phyloP scores from a whole-genome alignment of 1,140 invertebrate genomes.

The Zelostemma sp. region DNA sequence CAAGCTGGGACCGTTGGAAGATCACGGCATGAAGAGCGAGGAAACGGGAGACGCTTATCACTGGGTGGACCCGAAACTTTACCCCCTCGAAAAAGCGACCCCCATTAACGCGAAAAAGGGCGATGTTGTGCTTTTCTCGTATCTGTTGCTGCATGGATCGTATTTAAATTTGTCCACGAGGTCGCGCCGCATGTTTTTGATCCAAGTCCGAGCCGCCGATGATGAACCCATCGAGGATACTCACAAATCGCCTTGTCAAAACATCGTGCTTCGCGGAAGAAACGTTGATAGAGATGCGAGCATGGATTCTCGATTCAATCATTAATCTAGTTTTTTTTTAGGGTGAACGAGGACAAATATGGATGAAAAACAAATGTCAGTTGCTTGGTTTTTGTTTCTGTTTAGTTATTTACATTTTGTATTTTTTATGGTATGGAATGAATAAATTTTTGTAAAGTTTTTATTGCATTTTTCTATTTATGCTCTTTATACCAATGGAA shows the following conservation, averaged over 20 bases:
- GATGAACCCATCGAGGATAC: slow-evolving; percentile 68
- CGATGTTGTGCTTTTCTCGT: slow-evolving; percentile 75
- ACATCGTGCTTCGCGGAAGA: slow-evolving; percentile 69
- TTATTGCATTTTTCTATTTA: too few relatives aligned
- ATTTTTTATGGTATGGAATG: too few relatives aligned
- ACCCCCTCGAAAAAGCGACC: slow-evolving; percentile 71
- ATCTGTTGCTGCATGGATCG: slow-evolving; percentile 75
- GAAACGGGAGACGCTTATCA: slow-evolving; percentile 67
- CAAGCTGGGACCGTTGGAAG: slow-evolving; percentile 73
- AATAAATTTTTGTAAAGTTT: not conserved
- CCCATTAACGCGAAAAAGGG: slow-evolving; percentile 71
- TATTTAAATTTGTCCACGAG: slow-evolving; percentile 71
- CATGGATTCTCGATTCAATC: slow-evolving; percentile 60
- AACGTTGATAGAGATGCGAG: slow-evolving; percentile 64
- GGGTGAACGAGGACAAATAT: slow-evolving; percentile 1
- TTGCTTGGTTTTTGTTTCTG: slow-evolving; percentile 1
- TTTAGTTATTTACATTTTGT: not conserved
- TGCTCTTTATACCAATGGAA: too few relatives aligned
- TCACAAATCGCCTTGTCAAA: slow-evolving; percentile 70
- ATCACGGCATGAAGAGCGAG: slow-evolving; percentile 62
- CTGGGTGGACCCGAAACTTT: slow-evolving; percentile 73
- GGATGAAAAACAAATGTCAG: not conserved
- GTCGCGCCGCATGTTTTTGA: slow-evolving; percentile 73
- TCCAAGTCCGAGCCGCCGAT: slow-evolving; percentile 72
- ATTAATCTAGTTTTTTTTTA: slow-evolving; percentile 18